phyloP scores from a whole-genome alignment of 1,140 invertebrate genomes.

The Sycophaga agraensis region DNA sequence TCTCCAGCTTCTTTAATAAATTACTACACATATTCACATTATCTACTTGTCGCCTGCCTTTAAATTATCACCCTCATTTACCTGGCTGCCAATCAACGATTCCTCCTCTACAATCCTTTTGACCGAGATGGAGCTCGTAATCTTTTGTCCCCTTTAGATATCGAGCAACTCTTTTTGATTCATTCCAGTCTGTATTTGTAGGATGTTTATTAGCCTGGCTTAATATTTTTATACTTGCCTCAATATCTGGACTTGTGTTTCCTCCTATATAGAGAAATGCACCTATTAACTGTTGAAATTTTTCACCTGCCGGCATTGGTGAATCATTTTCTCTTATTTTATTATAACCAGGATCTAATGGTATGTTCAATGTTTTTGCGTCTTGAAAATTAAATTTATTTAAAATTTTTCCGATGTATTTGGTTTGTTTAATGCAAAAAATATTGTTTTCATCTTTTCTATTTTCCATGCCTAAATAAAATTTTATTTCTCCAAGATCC shows the following conservation, averaged over 20 bases:
- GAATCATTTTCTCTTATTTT: not conserved
- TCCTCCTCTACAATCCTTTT: too few relatives aligned
- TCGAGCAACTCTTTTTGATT: not conserved
- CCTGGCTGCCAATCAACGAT: too few relatives aligned
- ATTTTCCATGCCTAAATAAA: not conserved
- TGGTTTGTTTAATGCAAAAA: not conserved
- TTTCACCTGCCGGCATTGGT: not conserved
- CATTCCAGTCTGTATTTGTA: slow-evolving; percentile 25
- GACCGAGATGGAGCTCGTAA: not conserved
- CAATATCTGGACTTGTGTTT: slow-evolving; percentile 45
- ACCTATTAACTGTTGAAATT: not conserved
- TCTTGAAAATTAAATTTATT: not conserved
- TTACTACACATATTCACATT: too few relatives aligned
- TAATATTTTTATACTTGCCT: slow-evolving; percentile 39
- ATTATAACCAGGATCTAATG: not conserved
- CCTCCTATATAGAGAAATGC: slow-evolving; percentile 41
- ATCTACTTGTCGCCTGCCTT: too few relatives aligned
- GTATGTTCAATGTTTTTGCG: not conserved
- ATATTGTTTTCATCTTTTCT: not conserved
- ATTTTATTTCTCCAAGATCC: not conserved
- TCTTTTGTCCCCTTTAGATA: not conserved
- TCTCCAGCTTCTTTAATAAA: too few relatives aligned
- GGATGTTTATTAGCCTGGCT: slow-evolving; percentile 38
- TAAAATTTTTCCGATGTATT: not conserved
- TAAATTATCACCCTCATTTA: too few relatives aligned